phyloP scores from a whole-genome alignment of 2,797 vertebrate genomes.

The Heterohyrax brucei region DNA sequence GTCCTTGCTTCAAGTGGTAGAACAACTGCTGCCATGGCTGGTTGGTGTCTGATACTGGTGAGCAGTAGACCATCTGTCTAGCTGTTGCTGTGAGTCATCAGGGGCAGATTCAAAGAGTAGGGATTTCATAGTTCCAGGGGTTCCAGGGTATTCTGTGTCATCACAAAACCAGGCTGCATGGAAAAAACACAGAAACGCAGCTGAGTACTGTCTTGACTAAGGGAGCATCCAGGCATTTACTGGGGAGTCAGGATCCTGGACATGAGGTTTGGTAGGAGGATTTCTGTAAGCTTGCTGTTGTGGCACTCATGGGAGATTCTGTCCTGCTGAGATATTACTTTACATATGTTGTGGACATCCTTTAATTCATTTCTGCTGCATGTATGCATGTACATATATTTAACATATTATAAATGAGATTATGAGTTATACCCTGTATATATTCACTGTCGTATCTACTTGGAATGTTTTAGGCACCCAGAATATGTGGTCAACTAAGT shows the following conservation, averaged over 20 bases:
- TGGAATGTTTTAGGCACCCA: background rate
- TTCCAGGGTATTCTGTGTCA: rapidly evolving
- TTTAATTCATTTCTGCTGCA: background rate
- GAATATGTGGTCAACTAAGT: rapidly evolving
- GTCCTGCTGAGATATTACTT: background rate
- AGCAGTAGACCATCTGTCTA: background rate
- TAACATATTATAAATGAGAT: background rate
- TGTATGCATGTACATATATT: rapidly evolving
- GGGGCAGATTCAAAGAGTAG: background rate
- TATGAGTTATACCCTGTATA: rapidly evolving
- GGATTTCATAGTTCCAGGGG: background rate
- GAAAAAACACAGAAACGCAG: rapidly evolving
- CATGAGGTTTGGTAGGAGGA: background rate
- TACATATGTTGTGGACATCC: rapidly evolving
- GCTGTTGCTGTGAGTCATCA: background rate
- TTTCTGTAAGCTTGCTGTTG: background rate
- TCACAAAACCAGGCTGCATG: background rate
- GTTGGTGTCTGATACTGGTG: background rate
- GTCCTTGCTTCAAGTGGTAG: background rate
- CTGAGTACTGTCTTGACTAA: rapidly evolving
- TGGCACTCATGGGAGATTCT: background rate
- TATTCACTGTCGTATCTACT: background rate
- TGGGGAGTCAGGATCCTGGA: background rate
- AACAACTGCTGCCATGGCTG: rapidly evolving
- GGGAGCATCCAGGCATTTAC: too few relatives aligned